Base-by-base conservation (phyloP, 2,113 vertebrate genomes). In the Oncorhynchus gorbuscha region DNA sequence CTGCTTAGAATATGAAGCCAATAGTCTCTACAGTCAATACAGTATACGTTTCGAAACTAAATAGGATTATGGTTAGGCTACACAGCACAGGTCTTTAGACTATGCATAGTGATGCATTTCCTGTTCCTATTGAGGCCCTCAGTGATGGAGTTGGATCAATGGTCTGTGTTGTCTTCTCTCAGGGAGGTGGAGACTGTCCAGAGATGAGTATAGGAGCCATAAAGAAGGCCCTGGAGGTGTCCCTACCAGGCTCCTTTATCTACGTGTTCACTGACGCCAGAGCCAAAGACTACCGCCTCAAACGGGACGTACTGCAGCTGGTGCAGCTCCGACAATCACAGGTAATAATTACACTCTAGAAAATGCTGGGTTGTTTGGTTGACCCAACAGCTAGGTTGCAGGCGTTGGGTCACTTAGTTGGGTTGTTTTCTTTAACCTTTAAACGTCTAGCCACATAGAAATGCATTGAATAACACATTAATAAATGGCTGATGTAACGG, bases 181-280 rank as follows among this genome's bases (percentile, higher is more conserved):
- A 98, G 97, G 97, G 97, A 0, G 97, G 97, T 0, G 97, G 97
- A 0, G 97, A 98, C 88, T 98, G 97, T 81, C 97, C 97, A 0
- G 97, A 98, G 90, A 98, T 98, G 97, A 97, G 97, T 0, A 87
- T 98, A 55, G 95, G 94, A 3, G 97, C 97, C 84, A 96, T 98
- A 85, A 94, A 94, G 83, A 92, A 88, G 32, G 97, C 97, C 0
- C 88, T 97, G 86, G 97, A 98, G 80, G 89, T 96, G 22, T 95
- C 96, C 0, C 88, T 94, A 49, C 96, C 97, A 0, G 92, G 95
- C 64, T 98, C 97, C 70, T 98, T 96, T 67, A 78, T 98, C 87
- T 98, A 96, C 1, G 96, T 98, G 80, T 98, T 98, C 90, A 96
- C 97, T 0, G 97, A 98, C 0, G 97, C 97, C 75, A 93, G 96